Conservation (phyloP, 2,888 invertebrate genomes). For the Deroplatys truncata region DNA sequence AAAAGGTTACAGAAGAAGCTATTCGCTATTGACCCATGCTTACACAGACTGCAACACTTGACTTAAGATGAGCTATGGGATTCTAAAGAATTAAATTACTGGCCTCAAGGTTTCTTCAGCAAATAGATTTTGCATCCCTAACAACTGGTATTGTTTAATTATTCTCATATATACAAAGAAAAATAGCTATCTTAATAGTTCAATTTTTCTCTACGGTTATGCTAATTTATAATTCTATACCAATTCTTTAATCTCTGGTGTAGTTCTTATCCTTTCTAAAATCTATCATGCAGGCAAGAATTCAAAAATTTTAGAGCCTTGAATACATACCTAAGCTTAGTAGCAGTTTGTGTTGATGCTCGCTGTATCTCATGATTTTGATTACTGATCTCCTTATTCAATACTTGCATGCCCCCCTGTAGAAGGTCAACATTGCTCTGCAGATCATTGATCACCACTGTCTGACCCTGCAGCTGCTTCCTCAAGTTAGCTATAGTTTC, state of each 20-base stretch:
- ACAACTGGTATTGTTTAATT: no score
- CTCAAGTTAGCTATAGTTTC: slow-evolving; percentile 45
- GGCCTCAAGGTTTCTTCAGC: no score
- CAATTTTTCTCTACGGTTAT: no score
- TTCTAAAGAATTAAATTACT: no score
- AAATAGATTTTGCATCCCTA: no score
- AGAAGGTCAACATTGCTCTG: slow-evolving; percentile 46
- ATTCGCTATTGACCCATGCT: no score
- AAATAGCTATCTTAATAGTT: background rate
- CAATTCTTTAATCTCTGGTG: no score
- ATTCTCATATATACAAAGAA: background rate
- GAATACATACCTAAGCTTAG: slow-evolving; percentile 46
- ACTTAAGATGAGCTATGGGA: no score
- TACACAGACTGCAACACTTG: no score
- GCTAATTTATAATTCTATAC: no score
- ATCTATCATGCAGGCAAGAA: background rate
- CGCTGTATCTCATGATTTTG: slow-evolving; percentile 41
- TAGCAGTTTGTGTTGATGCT: slow-evolving; percentile 39
- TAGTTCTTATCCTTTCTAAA: no score
- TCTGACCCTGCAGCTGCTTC: slow-evolving; percentile 42
- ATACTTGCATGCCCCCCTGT: slow-evolving; percentile 46
- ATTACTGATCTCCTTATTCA: slow-evolving; percentile 45
- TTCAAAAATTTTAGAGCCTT: background rate
- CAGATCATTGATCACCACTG: slow-evolving; percentile 43
- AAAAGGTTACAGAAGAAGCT: no score